Evolutionary conservation across 2,888 invertebrate genomes (phyloP).

Genomic region (Cantharis rustica): DNA sequence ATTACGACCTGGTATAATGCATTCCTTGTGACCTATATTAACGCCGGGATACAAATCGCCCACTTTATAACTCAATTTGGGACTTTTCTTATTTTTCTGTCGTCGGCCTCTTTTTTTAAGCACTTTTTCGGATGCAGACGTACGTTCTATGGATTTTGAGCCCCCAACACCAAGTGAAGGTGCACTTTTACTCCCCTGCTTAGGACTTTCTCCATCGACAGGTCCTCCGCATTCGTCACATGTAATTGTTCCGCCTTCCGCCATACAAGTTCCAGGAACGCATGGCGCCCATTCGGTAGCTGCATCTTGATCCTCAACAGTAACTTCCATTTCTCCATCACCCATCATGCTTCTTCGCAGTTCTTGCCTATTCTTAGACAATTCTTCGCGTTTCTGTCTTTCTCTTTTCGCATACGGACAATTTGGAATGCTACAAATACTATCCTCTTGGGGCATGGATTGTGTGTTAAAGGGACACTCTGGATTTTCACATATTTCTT

Average conservation of each 20-base stretch:
- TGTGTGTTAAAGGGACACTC: not conserved
- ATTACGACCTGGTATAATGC: constrained; percentile 58
- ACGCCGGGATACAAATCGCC: constrained; percentile 62
- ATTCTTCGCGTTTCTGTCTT: not conserved
- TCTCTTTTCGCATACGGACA: not conserved
- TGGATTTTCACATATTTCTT: not conserved
- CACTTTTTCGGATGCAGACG: not conserved
- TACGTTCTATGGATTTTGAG: not conserved
- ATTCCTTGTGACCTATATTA: constrained; percentile 62
- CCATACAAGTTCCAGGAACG: constrained; percentile 17
- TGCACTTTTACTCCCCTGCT: not conserved
- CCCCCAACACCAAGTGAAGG: not conserved
- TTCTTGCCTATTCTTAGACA: too few relatives aligned
- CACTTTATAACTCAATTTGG: constrained; percentile 59
- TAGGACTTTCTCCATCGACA: not conserved
- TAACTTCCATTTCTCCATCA: not conserved
- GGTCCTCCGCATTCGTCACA: constrained; percentile 14
- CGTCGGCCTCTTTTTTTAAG: not conserved
- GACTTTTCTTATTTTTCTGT: constrained; percentile 45
- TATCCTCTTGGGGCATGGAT: not conserved
- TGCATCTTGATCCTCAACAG: not conserved
- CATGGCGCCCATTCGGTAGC: not conserved
- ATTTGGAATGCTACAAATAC: not conserved
- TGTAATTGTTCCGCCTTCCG: constrained; percentile 18
- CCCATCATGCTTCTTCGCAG: not conserved